phyloP scores from a whole-genome alignment of 2,797 vertebrate species.

The Cuniculus paca region DNA sequence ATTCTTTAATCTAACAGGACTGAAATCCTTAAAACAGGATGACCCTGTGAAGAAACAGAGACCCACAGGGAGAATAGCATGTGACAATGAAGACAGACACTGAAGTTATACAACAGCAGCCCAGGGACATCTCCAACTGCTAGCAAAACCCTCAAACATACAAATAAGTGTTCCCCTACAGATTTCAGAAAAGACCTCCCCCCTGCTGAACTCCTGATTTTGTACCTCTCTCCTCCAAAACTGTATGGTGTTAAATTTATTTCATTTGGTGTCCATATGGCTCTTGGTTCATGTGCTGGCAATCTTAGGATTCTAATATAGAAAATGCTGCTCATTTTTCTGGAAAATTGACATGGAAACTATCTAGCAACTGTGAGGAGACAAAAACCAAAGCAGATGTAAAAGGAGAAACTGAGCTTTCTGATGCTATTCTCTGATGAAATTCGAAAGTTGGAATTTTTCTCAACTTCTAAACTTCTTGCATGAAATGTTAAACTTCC shows the following conservation, averaged over 20 bases:
- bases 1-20: too few relatives aligned
- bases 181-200: not conserved
- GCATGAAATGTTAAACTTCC: not conserved
- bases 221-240: not conserved
- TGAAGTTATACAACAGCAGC: not conserved
- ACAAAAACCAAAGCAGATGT: not conserved
- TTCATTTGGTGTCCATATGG: not conserved
- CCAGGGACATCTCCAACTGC: too few relatives aligned
- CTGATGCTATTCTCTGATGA: not conserved
- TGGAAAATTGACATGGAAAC: not conserved
- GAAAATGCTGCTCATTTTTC: not conserved
- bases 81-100: not conserved
- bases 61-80: rapidly evolving
- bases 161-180: not conserved
- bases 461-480: not conserved
- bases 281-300: too few relatives aligned
- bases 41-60: not conserved
- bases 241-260: not conserved
- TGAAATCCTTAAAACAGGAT: not conserved
- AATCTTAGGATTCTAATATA: not conserved
- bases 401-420: not conserved
- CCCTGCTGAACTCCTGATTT: not conserved
- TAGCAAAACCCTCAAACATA: not conserved
- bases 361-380: not conserved
- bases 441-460: not conserved